A percentile compares a stretch with the other conserved stretches of the same genome.
Conservation (phyloP, 2,888 invertebrate species). For the Sinohyriopsis cumingii region DNA sequence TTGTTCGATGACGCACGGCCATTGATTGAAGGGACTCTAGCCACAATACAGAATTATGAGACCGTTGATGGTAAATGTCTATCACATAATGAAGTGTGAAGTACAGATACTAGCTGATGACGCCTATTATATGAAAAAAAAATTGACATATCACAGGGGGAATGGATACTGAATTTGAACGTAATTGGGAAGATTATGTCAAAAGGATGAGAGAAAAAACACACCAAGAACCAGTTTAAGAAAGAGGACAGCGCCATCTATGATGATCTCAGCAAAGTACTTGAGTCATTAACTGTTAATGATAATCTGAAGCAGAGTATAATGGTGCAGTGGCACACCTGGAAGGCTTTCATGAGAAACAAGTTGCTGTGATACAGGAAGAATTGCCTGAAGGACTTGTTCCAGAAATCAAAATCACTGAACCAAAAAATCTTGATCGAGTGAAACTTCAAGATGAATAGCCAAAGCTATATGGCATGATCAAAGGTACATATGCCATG, state of each 20-base stretch:
- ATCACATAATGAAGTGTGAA: conserved; percentile 7
- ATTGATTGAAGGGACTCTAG: conserved; percentile 16
- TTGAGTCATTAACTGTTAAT: neutral
- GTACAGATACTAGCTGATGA: conserved; percentile 5
- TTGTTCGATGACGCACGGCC: conserved; percentile 21
- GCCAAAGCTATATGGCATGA: neutral
- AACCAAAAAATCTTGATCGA: conserved; percentile 4
- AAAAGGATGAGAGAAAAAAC: conserved; percentile 8
- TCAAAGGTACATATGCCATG: conserved; percentile 7
- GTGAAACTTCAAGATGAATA: conserved; percentile 9
- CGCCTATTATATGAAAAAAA: conserved; percentile 10
- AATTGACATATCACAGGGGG: neutral
- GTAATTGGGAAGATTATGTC: neutral
- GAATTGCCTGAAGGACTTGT: conserved; percentile 7
- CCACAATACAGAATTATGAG: conserved; percentile 15
- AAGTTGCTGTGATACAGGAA: neutral
- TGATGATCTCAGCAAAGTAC: conserved; percentile 1
- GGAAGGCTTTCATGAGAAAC: conserved; percentile 12
- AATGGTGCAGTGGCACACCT: conserved; percentile 3
- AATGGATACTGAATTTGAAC: conserved; percentile 5
- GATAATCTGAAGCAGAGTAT: neutral
- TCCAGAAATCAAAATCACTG: neutral
- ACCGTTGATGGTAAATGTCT: conserved; percentile 17
- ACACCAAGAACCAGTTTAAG: conserved; percentile 9
- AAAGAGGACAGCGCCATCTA: conserved; percentile 1